A percentile compares a stretch with the other conserved stretches of the same genome.
phyloP scores from a whole-genome alignment of 2,888 invertebrate genomes.

The Dioctria rufipes region DNA sequence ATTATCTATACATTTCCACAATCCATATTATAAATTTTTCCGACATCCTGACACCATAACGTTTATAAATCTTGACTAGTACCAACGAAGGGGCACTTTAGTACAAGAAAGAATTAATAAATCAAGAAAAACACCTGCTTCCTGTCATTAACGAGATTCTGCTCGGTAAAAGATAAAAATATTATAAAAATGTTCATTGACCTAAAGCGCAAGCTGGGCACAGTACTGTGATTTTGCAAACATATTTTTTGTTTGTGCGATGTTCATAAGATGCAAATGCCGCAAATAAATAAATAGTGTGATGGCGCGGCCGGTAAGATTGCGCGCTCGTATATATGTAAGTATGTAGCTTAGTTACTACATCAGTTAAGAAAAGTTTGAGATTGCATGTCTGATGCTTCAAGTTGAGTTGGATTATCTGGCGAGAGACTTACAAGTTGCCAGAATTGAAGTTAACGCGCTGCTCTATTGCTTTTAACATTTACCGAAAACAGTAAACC shows the following conservation, averaged over 20 bases:
- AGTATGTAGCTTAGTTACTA: neutral
- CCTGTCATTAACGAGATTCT: constrained; percentile 43
- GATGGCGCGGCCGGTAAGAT: neutral
- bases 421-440: neutral
- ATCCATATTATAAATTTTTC: no score
- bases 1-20: no score
- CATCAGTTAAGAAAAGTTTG: neutral
- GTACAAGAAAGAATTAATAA: neutral
- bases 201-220: constrained; percentile 14
- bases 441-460: constrained; percentile 1
- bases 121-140: constrained; percentile 42
- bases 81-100: no score
- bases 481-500: constrained; percentile 41
- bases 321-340: neutral
- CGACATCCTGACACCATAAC: no score
- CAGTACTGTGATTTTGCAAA: constrained; percentile 19
- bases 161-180: constrained; percentile 12
- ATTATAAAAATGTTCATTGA: constrained; percentile 19
- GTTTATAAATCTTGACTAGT: no score
- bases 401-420: neutral
- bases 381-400: constrained; percentile 15
- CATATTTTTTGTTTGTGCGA: neutral
- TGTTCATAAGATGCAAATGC: constrained; percentile 8
- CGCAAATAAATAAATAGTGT: neutral
- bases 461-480: neutral